Evolutionary conservation across 2,888 invertebrate species (phyloP).

Genomic region (Idaea biselata): DNA sequence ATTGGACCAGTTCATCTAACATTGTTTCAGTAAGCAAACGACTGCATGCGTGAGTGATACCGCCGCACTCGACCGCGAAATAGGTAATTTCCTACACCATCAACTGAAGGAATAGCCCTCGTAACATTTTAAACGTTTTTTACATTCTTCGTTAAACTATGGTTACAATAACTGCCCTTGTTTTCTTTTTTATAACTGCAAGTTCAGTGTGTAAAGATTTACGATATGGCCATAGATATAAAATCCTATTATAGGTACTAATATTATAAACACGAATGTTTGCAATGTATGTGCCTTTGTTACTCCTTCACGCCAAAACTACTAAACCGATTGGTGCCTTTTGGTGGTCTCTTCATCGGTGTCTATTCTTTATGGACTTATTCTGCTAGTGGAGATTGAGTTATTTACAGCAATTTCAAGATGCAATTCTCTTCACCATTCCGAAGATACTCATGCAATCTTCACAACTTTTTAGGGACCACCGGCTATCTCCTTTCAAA

Average conservation of each 20-base stretch:
- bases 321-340: neutral
- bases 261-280: too few relatives aligned
- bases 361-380: too few relatives aligned
- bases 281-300: too few relatives aligned
- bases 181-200: neutral
- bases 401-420: too few relatives aligned
- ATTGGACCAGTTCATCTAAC: conserved; percentile 26
- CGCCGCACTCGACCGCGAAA: conserved; percentile 49
- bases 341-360: too few relatives aligned
- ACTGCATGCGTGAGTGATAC: conserved; percentile 44
- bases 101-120: conserved; percentile 40
- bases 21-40: conserved; percentile 39
- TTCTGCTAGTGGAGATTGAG: too few relatives aligned
- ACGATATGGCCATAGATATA: neutral
- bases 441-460: too few relatives aligned
- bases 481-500: too few relatives aligned
- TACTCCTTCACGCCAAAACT: neutral
- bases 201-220: neutral
- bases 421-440: too few relatives aligned
- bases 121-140: conserved; percentile 41
- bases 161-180: neutral
- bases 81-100: conserved; percentile 56
- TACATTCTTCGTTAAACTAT: conserved; percentile 30
- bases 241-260: too few relatives aligned
- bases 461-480: too few relatives aligned